These are phyloP conservation scores for Beroe ovata DNA, from an alignment of 37 sponge, comb jelly and placozoan species.

Conservation along the genomic window DNA sequence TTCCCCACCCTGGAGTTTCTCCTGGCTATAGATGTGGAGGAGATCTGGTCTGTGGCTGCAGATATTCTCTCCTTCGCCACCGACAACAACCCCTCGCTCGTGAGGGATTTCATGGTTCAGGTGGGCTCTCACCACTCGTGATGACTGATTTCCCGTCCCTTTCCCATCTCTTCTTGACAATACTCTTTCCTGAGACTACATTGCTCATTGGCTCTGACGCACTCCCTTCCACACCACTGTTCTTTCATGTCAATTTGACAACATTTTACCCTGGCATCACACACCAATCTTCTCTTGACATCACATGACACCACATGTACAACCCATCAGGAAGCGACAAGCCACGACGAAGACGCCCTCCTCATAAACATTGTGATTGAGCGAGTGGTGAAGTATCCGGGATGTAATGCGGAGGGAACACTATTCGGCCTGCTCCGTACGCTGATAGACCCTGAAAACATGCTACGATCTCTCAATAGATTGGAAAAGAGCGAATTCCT, in stretches of 20 bases:
- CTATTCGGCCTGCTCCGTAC: conserved; percentile 81
- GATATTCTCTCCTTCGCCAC: conserved; percentile 76
- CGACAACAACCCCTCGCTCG: conserved; percentile 65
- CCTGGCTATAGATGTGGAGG: conserved; percentile 71
- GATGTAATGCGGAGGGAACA: conserved; percentile 63
- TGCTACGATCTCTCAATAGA: conserved; percentile 64
- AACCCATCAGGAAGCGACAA: conserved; percentile 59
- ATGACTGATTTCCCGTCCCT: too few relatives aligned
- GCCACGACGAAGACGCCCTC: conserved; percentile 37
- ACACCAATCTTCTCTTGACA: too few relatives aligned
- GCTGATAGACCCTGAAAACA: conserved; percentile 88
- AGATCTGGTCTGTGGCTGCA: conserved; percentile 72
- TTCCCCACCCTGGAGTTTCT: conserved; percentile 62
- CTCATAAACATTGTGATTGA: conserved; percentile 60
- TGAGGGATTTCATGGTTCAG: conserved; percentile 66
- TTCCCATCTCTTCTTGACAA: too few relatives aligned
- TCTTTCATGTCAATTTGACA: too few relatives aligned
- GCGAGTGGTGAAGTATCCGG: conserved; percentile 46
- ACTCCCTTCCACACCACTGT: too few relatives aligned
- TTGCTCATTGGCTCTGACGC: too few relatives aligned
- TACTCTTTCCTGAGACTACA: too few relatives aligned
- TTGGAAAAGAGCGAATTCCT: conserved; percentile 86
- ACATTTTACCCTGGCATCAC: too few relatives aligned
- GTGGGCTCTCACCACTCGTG: not conserved
- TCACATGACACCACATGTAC: too few relatives aligned